A percentile compares a stretch with the other conserved stretches of the same genome.
These are phyloP conservation scores for Prietella phreatophila DNA, from an alignment of 2,113 vertebrate genomes.

Conservation along the genomic window DNA sequence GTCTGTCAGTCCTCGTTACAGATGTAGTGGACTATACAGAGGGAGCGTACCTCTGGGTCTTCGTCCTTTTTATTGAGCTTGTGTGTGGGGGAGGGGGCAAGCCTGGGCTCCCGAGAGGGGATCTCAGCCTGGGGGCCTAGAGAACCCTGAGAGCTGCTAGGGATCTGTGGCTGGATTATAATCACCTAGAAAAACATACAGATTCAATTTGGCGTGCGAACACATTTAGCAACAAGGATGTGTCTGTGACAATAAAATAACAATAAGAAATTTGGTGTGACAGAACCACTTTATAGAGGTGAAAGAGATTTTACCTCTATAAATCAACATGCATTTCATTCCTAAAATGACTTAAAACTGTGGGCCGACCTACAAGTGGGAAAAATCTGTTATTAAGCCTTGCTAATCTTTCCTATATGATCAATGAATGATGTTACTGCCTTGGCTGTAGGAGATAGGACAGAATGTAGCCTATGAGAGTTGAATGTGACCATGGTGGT, in stretches of 20 bases:
- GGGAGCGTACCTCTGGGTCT: conserved; percentile 72
- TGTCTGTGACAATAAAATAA: not conserved
- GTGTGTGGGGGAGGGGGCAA: conserved; percentile 72
- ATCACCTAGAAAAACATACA: conserved; percentile 78
- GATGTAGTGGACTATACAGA: conserved; percentile 8
- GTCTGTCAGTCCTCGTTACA: conserved; percentile 17
- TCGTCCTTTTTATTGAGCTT: conserved; percentile 81
- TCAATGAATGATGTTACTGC: not conserved
- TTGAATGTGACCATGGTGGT: conserved; percentile 13
- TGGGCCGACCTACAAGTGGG: too few species aligned
- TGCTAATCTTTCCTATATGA: not conserved
- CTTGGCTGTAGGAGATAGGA: not conserved
- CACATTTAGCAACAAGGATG: not conserved
- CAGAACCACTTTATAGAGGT: not conserved
- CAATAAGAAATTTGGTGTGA: not conserved
- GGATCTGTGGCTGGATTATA: conserved; percentile 91
- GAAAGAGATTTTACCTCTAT: not conserved
- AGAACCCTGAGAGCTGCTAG: conserved; percentile 70
- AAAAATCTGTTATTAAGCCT: not conserved
- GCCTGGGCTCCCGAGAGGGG: conserved; percentile 74
- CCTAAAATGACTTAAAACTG: not conserved
- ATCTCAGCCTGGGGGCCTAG: conserved; percentile 74
- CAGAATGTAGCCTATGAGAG: not conserved
- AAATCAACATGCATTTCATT: not conserved
- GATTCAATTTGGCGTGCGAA: not conserved